Conservation (phyloP, 2,113 vertebrate species). For the Pluvialis apricaria region DNA sequence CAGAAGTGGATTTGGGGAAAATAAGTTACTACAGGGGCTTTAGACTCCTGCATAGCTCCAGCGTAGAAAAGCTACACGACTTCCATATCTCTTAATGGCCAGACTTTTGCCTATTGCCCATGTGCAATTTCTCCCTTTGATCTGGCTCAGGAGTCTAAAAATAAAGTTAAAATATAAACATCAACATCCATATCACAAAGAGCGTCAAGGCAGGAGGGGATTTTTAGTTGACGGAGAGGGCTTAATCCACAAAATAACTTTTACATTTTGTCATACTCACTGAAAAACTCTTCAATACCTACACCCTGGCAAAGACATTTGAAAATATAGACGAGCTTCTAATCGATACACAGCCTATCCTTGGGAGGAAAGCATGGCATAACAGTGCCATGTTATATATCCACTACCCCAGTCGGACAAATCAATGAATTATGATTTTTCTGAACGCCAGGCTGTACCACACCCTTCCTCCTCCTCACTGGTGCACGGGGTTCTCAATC, state of each 20-base stretch:
- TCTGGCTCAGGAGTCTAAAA: background rate
- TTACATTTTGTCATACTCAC: background rate
- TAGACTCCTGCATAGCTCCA: background rate
- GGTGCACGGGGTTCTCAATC: background rate
- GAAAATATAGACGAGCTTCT: slow-evolving; percentile 10
- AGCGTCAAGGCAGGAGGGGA: background rate
- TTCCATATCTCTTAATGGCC: background rate
- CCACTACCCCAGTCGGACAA: background rate
- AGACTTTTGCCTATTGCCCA: background rate
- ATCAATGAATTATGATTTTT: background rate
- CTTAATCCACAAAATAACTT: slow-evolving; percentile 8
- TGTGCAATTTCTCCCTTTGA: background rate
- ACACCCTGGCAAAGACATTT: background rate
- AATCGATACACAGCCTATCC: background rate
- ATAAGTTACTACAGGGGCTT: background rate
- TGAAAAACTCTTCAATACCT: background rate
- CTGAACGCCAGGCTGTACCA: background rate
- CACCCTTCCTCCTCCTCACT: background rate
- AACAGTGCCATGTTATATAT: background rate
- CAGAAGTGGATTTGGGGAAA: background rate
- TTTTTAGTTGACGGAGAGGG: background rate
- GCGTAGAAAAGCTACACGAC: background rate
- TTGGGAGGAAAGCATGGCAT: background rate
- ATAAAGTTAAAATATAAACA: slow-evolving; percentile 15
- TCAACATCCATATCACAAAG: background rate